Evolutionary conservation across 30 jellyfish, hydroid and myxozoan genomes (phyloP).

Genomic region (Aurelia coerulea): DNA sequence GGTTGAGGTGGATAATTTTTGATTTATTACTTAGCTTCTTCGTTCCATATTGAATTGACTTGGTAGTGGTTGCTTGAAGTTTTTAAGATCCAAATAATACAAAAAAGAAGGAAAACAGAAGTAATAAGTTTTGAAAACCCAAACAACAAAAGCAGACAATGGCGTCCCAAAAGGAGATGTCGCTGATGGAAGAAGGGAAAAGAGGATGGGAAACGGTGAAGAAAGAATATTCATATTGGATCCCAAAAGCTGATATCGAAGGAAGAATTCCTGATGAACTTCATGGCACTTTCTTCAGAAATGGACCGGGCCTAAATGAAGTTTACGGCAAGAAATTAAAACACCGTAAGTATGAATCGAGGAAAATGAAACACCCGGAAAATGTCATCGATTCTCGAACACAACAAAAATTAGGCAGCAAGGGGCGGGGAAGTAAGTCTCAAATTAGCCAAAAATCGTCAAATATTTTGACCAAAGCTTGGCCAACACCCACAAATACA

Average conservation of each 20-base stretch:
- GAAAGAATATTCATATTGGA: conserved; percentile 87
- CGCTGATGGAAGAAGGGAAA: conserved; percentile 26
- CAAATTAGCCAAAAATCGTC: too few relatives aligned
- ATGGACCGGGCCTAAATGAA: conserved; percentile 96
- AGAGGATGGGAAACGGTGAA: conserved; percentile 86
- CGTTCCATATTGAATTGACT: too few relatives aligned
- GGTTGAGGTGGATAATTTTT: too few relatives aligned
- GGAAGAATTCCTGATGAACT: conserved; percentile 89
- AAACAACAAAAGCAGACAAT: not conserved
- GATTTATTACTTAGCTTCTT: too few relatives aligned
- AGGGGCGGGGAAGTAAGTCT: too few relatives aligned
- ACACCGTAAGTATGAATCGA: conserved; percentile 82
- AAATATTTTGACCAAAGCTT: too few relatives aligned
- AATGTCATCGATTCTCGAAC: not conserved
- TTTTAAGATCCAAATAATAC: too few relatives aligned
- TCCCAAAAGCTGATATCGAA: conserved; percentile 89
- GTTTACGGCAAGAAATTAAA: conserved; percentile 92
- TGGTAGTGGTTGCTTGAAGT: too few relatives aligned
- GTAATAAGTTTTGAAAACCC: not conserved
- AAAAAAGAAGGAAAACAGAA: too few relatives aligned
- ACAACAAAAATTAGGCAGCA: too few relatives aligned
- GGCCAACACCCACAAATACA: too few relatives aligned
- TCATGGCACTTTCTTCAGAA: conserved; percentile 93
- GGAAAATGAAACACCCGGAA: not conserved
- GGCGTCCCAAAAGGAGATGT: not conserved